Percentiles rank a stretch among this genome's conserved stretches.
Evolutionary conservation across 2,888 invertebrate species (phyloP).

Genomic region (Drosophila algonquin): DNA sequence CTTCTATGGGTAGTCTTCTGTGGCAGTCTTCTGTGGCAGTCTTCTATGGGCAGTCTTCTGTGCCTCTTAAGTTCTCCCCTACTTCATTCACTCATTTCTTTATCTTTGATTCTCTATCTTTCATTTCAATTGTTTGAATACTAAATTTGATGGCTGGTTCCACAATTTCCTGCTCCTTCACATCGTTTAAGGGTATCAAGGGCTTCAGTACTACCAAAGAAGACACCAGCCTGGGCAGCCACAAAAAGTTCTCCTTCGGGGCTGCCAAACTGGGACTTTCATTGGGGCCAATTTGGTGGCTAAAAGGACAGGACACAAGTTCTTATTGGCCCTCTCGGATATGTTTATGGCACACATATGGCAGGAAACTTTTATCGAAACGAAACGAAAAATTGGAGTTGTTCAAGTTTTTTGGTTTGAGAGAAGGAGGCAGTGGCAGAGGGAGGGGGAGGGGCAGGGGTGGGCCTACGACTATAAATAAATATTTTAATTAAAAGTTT

Average conservation of each 20-base stretch:
- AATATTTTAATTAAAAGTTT: constrained; percentile 39
- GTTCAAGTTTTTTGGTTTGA: constrained; percentile 37
- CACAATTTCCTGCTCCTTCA: neutral
- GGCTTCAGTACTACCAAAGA: neutral
- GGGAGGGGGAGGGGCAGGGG: neutral
- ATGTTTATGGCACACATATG: constrained; percentile 4
- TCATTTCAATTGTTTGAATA: neutral
- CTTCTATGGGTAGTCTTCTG: too few species aligned
- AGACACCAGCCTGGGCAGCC: neutral
- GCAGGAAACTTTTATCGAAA: constrained; percentile 19
- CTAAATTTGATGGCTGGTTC: too few species aligned
- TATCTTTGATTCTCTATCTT: neutral
- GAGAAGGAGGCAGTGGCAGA: too few species aligned
- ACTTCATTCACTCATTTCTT: too few species aligned
- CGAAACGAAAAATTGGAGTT: constrained; percentile 35
- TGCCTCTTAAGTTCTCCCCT: too few species aligned
- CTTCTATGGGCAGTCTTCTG: too few species aligned
- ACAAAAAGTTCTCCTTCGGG: constrained; percentile 1
- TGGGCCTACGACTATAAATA: constrained; percentile 10
- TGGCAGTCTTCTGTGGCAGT: too few species aligned
- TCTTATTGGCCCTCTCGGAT: constrained; percentile 38
- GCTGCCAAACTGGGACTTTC: constrained; percentile 11
- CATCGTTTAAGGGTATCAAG: neutral
- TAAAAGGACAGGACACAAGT: constrained; percentile 38
- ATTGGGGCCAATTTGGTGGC: constrained; percentile 51